Base-by-base conservation (phyloP, 2,113 vertebrate genomes). In the Amblyopsis rosae region DNA sequence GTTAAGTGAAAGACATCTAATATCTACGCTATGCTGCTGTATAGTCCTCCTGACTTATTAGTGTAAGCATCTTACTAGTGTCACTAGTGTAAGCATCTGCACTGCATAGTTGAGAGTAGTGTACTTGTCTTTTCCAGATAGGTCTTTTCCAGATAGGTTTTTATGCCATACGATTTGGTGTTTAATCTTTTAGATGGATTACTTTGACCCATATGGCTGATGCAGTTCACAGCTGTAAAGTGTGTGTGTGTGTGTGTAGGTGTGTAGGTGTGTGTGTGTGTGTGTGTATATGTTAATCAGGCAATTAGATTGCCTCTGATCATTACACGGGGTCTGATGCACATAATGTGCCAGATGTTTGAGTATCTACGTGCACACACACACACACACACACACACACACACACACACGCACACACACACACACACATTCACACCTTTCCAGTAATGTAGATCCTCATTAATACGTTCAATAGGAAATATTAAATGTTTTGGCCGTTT, bases 171-270 rank as follows among this genome's bases (percentile, higher is more conserved):
- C 67, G 71, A 69, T 82, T 82, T 69, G 54, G 46, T 72, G 77
- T 86, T 76, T 55, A 77, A 75, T 86, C 73, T 55, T 50, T 1
- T 15, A 80, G 84, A 90, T 82, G 67, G 76, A 86, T 87, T 48
- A 50, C 74, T 59, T 54, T 3, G n/a, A 62, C 32, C 67, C 75
- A 75, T 85, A 80, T 84, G 82, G 80, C 33, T 45, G 62, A 66
- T 32, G 73, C 67, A 75, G 72, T 67, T 85, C 73, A 75, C 80
- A 75, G 79, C 79, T 86, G 65, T 79, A 77, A 61, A 64, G 70
- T 53, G 61, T 13, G 64, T 82, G 55, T 13, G 64, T 82, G 55
- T 62, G 62, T 6, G 6, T 41, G 5, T 41, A 41, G 4, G 35
- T 26, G 26, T 26, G 35, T 41, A 41, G 35, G 26, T 26, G 26